Evolutionary conservation across 1,140 invertebrate species (phyloP).

Genomic region (Lepidurus arcticus): DNA sequence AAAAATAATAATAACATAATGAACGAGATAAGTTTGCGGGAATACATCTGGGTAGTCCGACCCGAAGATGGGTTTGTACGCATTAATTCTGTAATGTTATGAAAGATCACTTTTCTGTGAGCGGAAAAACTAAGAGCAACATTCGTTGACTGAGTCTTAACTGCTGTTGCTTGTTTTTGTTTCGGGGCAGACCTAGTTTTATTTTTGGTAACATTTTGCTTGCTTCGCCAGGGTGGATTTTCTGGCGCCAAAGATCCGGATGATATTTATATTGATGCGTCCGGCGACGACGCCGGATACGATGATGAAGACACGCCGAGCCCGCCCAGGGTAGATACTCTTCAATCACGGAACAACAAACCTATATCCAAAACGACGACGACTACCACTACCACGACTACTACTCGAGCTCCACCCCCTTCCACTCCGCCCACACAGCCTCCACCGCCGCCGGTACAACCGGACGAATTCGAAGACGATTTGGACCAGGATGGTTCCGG

Average conservation of each 20-base stretch:
- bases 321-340: not conserved
- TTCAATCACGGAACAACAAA: conserved; percentile 8
- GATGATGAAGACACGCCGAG: conserved; percentile 13
- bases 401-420: not conserved
- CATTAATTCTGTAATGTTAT: not conserved
- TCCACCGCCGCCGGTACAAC: not conserved
- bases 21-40: not conserved
- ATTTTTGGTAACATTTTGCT: not conserved
- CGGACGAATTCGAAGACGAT: not conserved
- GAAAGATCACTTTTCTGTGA: conserved; percentile 10
- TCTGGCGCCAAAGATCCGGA: conserved; percentile 8
- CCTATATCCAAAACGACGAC: not conserved
- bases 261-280: conserved; percentile 16
- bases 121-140: not conserved
- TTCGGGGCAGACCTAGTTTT: not conserved
- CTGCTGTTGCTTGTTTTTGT: not conserved
- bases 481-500: conserved; percentile 30
- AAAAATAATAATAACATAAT: not conserved
- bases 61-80: not conserved
- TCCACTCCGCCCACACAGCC: not conserved
- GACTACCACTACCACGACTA: not conserved
- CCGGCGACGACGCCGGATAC: conserved; percentile 6
- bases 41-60: not conserved
- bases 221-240: not conserved
- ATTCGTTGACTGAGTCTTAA: not conserved